Conservation (phyloP, 2,888 invertebrate species). For the Calameuta idolon region DNA sequence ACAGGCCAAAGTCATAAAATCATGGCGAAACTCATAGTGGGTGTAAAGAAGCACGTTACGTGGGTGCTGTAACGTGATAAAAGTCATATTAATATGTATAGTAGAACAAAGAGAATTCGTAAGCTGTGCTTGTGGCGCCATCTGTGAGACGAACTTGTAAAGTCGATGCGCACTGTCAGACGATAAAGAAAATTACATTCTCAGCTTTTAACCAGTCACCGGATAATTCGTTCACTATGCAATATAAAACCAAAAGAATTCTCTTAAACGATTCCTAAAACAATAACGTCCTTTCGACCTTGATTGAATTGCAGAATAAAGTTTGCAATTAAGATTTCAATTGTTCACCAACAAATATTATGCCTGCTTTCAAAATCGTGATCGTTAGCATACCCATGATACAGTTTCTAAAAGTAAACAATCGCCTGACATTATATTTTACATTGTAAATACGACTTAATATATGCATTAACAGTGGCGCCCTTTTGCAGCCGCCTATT, state of each 20-base stretch:
- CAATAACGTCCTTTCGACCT: not conserved
- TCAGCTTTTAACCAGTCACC: not conserved
- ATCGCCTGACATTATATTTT: not conserved
- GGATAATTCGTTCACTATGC: not conserved
- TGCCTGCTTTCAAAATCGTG: constrained; percentile 2
- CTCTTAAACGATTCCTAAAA: not conserved
- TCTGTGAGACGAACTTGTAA: not conserved
- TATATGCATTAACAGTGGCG: not conserved
- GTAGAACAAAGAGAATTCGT: not conserved
- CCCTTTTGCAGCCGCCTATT: not conserved
- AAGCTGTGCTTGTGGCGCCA: not conserved
- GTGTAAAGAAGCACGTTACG: not conserved
- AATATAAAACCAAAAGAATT: not conserved
- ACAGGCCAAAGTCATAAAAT: constrained; percentile 5
- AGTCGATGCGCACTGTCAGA: not conserved
- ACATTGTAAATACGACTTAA: not conserved
- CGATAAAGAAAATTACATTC: not conserved
- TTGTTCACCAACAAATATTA: constrained; percentile 9
- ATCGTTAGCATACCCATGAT: not conserved
- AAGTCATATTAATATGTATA: not conserved
- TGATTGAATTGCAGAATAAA: constrained; percentile 17
- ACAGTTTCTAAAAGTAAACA: not conserved
- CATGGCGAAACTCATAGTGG: not conserved
- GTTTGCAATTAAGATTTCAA: constrained; percentile 26
- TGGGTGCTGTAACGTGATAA: not conserved